Conservation (phyloP, 2,113 vertebrate species). For the Sinocyclocheilus maitianheensis region DNA sequence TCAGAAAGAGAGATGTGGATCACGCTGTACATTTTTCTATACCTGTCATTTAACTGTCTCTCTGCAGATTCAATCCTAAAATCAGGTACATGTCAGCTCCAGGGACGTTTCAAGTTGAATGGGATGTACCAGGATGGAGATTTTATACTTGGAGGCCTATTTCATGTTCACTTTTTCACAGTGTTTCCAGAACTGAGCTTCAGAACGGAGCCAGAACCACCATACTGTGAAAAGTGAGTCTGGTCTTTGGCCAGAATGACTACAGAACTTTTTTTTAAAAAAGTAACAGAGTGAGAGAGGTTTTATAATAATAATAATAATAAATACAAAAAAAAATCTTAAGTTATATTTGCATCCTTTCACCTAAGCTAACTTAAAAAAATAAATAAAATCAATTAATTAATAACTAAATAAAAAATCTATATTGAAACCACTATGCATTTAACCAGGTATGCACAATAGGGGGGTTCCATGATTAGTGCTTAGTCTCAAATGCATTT, state of each 20-base stretch:
- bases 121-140: not conserved
- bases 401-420: not conserved
- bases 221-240: not conserved
- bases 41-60: not conserved
- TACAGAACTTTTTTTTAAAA: not conserved
- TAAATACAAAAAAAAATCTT: not conserved
- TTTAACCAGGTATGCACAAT: not conserved
- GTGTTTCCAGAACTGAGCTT: not conserved
- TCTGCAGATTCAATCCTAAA: not conserved
- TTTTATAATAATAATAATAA: not conserved
- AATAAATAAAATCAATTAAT: not conserved
- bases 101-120: not conserved
- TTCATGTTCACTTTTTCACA: not conserved
- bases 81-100: not conserved
- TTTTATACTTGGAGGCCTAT: not conserved
- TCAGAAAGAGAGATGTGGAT: not conserved
- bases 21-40: not conserved
- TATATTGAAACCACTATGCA: not conserved
- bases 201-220: not conserved
- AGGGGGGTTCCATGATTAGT: not conserved
- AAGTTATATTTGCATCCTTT: not conserved
- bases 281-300: too few species aligned
- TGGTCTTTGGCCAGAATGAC: not conserved
- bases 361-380: not conserved
- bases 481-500: not conserved